Evolutionary conservation across 1,140 invertebrate genomes (phyloP).

Genomic region (Drusus annulatus): DNA sequence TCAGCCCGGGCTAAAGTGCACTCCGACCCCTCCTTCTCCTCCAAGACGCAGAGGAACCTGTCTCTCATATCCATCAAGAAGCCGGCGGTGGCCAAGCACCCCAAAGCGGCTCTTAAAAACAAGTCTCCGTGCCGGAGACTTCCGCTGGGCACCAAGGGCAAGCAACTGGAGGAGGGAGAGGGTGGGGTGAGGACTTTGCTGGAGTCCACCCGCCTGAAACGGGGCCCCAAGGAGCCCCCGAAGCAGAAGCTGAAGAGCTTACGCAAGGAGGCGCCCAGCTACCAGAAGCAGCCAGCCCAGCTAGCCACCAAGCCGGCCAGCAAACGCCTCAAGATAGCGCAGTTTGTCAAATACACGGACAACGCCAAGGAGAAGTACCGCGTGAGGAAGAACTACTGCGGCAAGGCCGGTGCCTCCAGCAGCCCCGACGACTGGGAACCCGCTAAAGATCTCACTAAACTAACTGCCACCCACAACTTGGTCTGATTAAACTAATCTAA

Average conservation of each 20-base stretch:
- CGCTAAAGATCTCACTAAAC: conserved; percentile 21
- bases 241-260: conserved; percentile 36
- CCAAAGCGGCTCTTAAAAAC: conserved; percentile 33
- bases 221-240: conserved; percentile 17
- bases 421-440: conserved; percentile 17
- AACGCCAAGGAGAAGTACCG: conserved; percentile 54
- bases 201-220: conserved; percentile 44
- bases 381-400: conserved; percentile 35
- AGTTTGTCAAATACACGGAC: conserved; percentile 55
- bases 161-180: conserved; percentile 42
- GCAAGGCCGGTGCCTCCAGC: conserved; percentile 2
- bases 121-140: conserved; percentile 43
- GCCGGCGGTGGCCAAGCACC: conserved; percentile 39
- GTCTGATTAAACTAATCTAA: conserved; percentile 13
- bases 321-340: conserved; percentile 53
- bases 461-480: conserved; percentile 18
- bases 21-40: background rate
- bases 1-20: conserved; percentile 22
- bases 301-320: conserved; percentile 39
- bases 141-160: conserved; percentile 46
- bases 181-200: conserved; percentile 35
- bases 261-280: conserved; percentile 43
- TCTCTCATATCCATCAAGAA: conserved; percentile 55
- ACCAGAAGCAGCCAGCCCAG: conserved; percentile 54
- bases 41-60: conserved; percentile 51